phyloP scores from a whole-genome alignment of 2,797 vertebrate genomes.

The Percopsis omiscomaycus region DNA sequence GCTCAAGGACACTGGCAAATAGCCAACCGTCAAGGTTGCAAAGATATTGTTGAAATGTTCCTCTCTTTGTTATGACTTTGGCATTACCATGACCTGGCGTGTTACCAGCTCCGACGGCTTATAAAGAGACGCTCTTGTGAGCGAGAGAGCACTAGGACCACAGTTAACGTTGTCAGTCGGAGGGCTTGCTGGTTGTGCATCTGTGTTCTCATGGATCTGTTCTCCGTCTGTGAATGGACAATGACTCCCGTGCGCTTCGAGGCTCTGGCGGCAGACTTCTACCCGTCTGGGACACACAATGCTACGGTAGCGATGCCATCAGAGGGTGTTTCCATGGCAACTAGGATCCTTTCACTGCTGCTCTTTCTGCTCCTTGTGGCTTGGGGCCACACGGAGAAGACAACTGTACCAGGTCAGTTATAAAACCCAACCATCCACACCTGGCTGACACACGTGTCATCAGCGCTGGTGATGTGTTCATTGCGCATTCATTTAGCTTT shows the following conservation, averaged over 20 bases:
- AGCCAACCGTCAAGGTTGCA: conserved; percentile 60
- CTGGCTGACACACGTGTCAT: neutral
- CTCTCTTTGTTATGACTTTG: conserved; percentile 80
- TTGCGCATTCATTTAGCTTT: neutral
- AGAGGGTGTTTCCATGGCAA: conserved; percentile 62
- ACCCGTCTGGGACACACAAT: conserved; percentile 66
- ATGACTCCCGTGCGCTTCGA: conserved; percentile 58
- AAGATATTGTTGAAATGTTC: conserved; percentile 63
- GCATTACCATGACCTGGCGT: conserved; percentile 75
- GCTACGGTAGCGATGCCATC: conserved; percentile 65
- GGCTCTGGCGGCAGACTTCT: conserved; percentile 64
- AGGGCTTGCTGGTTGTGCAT: neutral
- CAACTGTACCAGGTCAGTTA: conserved; percentile 83
- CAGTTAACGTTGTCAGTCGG: too few relatives aligned
- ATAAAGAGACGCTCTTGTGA: conserved; percentile 72
- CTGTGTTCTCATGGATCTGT: conserved; percentile 55
- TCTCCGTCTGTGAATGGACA: conserved; percentile 45
- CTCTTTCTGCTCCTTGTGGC: conserved; percentile 80
- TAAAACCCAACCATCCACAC: neutral
- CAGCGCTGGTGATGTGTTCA: neutral
- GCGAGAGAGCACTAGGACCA: neutral
- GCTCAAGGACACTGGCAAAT: conserved; percentile 48
- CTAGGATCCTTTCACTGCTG: conserved; percentile 78
- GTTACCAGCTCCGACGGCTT: conserved; percentile 41
- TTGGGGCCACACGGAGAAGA: conserved; percentile 79